A percentile compares a stretch with the other conserved stretches of the same genome.
These are phyloP conservation scores for Tholera decimalis DNA, from an alignment of 2,888 invertebrate genomes.

Conservation along the genomic window DNA sequence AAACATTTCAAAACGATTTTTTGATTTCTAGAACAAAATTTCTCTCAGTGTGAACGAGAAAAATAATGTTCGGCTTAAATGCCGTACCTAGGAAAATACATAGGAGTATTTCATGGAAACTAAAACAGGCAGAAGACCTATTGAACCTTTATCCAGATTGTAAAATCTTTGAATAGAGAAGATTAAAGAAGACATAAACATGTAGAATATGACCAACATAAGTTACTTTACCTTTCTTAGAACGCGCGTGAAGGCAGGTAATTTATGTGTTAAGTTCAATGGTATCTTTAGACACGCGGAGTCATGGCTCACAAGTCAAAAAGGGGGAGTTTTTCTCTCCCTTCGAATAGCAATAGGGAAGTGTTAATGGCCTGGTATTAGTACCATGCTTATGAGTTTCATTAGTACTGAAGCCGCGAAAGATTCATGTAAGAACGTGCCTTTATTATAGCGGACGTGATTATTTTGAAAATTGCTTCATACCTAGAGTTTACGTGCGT, in stretches of 20 bases:
- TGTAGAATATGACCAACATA: constrained; percentile 30
- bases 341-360: constrained; percentile 83
- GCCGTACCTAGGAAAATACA: too few species aligned
- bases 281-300: constrained; percentile 76
- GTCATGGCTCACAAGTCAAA: constrained; percentile 71
- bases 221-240: constrained; percentile 45
- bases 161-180: background rate
- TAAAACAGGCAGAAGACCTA: background rate
- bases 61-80: too few species aligned
- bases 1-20: too few species aligned
- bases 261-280: constrained; percentile 85
- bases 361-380: constrained; percentile 87
- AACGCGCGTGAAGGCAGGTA: constrained; percentile 70
- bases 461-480: constrained; percentile 85
- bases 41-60: too few species aligned
- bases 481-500: constrained; percentile 61
- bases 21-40: too few species aligned
- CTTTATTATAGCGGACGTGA: constrained; percentile 87
- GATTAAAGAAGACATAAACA: background rate
- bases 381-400: constrained; percentile 88
- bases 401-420: constrained; percentile 86
- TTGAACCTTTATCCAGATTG: background rate
- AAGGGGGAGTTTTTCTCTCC: constrained; percentile 82
- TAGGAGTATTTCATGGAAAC: background rate
- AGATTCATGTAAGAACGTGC: constrained; percentile 88